Evolutionary conservation across 1,140 invertebrate species (phyloP).

Genomic region (Hylyphantes graminicola): DNA sequence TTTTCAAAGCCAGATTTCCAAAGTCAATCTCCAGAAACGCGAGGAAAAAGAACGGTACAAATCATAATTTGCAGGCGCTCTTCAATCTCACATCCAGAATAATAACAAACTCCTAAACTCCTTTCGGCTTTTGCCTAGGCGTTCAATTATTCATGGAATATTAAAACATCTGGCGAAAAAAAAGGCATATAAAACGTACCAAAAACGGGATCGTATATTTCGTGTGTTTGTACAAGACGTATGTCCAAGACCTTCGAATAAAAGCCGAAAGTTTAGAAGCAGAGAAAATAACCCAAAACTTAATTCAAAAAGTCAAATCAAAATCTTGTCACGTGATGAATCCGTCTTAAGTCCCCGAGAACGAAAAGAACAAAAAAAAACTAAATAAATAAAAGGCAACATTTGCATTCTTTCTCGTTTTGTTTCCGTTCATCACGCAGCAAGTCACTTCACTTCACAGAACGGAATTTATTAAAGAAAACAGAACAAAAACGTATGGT

Average conservation of each 20-base stretch:
- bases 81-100: no score
- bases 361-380: neutral
- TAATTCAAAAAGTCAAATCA: conserved; percentile 33
- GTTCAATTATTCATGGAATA: neutral
- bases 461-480: no score
- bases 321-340: conserved; percentile 23
- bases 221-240: neutral
- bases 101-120: no score
- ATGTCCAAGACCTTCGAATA: neutral
- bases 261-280: neutral
- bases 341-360: conserved; percentile 4
- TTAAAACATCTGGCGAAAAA: neutral
- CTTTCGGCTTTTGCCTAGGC: neutral
- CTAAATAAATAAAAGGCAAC: conserved; percentile 1
- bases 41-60: no score
- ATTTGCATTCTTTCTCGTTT: neutral
- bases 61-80: no score
- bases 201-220: neutral
- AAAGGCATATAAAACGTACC: neutral
- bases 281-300: neutral
- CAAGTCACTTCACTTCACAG: no score
- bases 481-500: no score
- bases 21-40: no score
- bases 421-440: no score
- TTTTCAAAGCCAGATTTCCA: no score